Base-by-base conservation (phyloP, 1,140 invertebrate genomes). In the Drosophila oshimai region DNA sequence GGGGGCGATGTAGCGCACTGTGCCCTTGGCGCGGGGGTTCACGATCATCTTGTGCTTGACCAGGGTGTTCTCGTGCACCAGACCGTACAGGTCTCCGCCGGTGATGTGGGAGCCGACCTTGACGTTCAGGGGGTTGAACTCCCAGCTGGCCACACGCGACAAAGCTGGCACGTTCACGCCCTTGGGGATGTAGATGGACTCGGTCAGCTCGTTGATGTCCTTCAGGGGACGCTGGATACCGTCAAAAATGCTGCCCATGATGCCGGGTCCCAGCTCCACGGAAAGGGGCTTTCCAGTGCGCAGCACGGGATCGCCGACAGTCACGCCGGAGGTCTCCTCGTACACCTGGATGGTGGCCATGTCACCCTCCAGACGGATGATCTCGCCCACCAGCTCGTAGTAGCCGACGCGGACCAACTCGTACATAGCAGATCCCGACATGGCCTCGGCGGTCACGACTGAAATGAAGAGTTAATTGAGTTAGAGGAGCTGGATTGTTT, bases 401-500 rank as follows among this genome's bases (percentile, higher is more conserved):
- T 99, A 99, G 13, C 99, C 99, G 15, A 99, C 99, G 90, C 99
- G 95, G 54, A 99, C 99, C 92, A 99, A 92, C 92, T 99, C 99
- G 94, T 99, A 99, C 98, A 99, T 99, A 94, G 99, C 99, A n/a
- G 99, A 97, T 71, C 99, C 99, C 69, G 98, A 95, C 99, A 99
- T 99, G 90, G 97, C 96, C 91, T 99, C 98, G 61, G 99, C 99
- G 13, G 98, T 99, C 22, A 99, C 99, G 89, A 99, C 99, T 99
- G 41, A 7, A 57, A 62, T 13, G 2, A 15, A 22, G 15, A 10
- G 20, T 58, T 26, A 1, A 13, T 10, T 0, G 20, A 20, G 24
- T 62, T 62, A 61, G 18, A n/a, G 9, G 9, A 26, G 2, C 6
- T 26, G 9, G 6, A 26, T n/a, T 29, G 10, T 29, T 3, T 10